phyloP scores from a whole-genome alignment of 2,113 vertebrate species.

The Camelus bactrianus region DNA sequence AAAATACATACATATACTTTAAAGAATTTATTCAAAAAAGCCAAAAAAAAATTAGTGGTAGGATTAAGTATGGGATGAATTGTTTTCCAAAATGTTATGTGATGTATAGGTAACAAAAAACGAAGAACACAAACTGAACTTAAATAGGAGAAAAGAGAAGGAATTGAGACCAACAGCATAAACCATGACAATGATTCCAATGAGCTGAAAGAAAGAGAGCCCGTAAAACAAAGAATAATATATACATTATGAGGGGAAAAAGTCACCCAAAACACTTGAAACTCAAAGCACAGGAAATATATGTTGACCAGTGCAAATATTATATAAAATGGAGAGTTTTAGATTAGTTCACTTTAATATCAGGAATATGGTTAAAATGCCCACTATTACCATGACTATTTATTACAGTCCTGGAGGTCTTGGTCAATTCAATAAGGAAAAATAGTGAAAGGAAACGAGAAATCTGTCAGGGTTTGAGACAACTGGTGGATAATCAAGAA shows the following conservation, averaged over 20 bases:
- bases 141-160: not conserved
- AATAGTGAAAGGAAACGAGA: not conserved
- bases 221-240: not conserved
- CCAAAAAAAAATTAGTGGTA: not conserved
- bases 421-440: not conserved
- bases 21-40: not conserved
- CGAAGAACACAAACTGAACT: not conserved
- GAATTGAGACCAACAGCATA: not conserved
- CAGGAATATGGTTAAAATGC: not conserved
- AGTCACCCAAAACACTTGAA: not conserved
- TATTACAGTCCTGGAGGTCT: not conserved
- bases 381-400: not conserved
- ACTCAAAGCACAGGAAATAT: not conserved
- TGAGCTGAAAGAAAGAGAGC: not conserved
- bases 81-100: not conserved
- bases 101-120: not conserved
- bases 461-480: not conserved
- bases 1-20: too few species aligned
- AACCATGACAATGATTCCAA: not conserved
- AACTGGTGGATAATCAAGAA: not conserved
- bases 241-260: not conserved
- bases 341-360: not conserved
- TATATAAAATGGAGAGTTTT: not conserved
- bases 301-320: not conserved
- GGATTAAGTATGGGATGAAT: not conserved